Base-by-base conservation (phyloP, 2,888 invertebrate species). In the Pristionchus fissidentatus region DNA sequence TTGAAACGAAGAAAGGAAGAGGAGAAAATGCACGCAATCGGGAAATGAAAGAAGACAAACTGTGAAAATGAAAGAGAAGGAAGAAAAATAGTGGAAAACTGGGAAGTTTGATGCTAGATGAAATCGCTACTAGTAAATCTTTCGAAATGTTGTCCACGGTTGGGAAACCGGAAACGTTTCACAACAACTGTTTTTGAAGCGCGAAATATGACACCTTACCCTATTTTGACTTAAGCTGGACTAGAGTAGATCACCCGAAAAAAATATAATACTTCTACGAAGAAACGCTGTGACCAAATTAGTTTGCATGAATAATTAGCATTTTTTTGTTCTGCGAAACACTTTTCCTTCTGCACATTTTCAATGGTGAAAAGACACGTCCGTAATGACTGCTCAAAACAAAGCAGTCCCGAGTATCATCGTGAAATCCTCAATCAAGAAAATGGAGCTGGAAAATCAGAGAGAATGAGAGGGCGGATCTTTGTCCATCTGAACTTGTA, bases 171-270 rank as follows among this genome's bases (percentile, higher is more conserved):
- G 43, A 70, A 43, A 70, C 70, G 1, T 70, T 19, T 35, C 35
- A 22, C 62, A 70, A 26, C 70, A 70, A 70, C 70, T 41, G 70
- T 70, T 70, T 70, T 41, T 41, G 62, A 66, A 41, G 7, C 38
- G 13, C 35, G 38, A 7, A 70, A 70, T 70, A 7, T 70, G 41
- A 70, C 70, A 70, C 70, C 43, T 70, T 41, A 26, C n/a, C n/a
- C n/a, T n/a, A n/a, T n/a, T n/a, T n/a, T 1, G n/a, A 43, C 10
- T 5, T 41, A 41, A 22, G 7, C 70, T 26, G 43, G 43, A n/a
- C 41, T 70, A n/a, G 26, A 41, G 13, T 70, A 2, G 22, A 55
- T 38, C 66, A 35, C 32, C 26, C 8, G 15, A 35, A 5, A 62
- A 62, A 62, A 66, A 66, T 19, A 10, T 7, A n/a, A 38, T 22